Conservation (phyloP, 2,797 vertebrate genomes). For the Schizothorax lantsangensis region DNA sequence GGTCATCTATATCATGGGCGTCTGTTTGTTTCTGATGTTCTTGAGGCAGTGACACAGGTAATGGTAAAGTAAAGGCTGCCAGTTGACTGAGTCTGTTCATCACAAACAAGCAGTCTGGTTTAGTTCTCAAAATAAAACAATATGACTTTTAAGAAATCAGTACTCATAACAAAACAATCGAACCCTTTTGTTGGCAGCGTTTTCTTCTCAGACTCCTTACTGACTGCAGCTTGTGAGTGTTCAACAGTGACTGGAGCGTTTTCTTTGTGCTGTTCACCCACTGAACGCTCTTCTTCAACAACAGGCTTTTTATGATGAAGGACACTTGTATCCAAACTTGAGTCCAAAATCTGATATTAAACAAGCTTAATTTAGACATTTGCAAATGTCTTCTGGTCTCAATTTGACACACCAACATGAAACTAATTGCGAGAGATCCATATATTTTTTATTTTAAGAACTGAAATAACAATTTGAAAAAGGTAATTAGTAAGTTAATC, state of each 20-base stretch:
- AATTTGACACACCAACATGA: neutral
- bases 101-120: slow-evolving; percentile 10
- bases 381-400: neutral
- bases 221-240: slow-evolving; percentile 43
- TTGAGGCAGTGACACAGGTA: slow-evolving; percentile 48
- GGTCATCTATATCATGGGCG: slow-evolving; percentile 33
- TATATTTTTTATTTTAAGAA: neutral
- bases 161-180: slow-evolving; percentile 41
- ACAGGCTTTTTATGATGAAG: slow-evolving; percentile 36
- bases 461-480: neutral
- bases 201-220: slow-evolving; percentile 61
- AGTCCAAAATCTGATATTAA: slow-evolving; percentile 74
- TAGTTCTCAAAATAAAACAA: neutral
- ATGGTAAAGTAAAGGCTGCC: slow-evolving; percentile 52
- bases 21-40: slow-evolving; percentile 34
- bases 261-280: slow-evolving; percentile 46
- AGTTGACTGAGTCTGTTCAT: slow-evolving; percentile 54
- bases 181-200: slow-evolving; percentile 65
- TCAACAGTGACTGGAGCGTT: slow-evolving; percentile 50
- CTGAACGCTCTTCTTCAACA: neutral
- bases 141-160: neutral
- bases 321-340: slow-evolving; percentile 66
- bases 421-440: neutral
- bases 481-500: neutral
- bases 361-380: neutral